These are phyloP conservation scores for Prosapia bicincta DNA, from an alignment of 2,888 invertebrate genomes.

Conservation along the genomic window DNA sequence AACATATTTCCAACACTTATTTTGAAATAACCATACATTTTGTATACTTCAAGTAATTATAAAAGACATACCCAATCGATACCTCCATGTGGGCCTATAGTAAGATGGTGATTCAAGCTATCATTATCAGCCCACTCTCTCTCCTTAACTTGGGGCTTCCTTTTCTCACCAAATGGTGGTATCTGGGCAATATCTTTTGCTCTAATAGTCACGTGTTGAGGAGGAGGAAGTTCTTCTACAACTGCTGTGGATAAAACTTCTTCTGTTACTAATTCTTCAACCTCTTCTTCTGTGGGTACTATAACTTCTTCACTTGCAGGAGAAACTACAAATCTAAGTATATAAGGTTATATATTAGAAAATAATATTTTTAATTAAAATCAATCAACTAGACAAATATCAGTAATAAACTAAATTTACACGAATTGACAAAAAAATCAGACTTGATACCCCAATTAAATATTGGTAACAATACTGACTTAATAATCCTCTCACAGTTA, in stretches of 20 bases:
- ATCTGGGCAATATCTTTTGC: background rate
- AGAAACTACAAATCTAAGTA: slow-evolving; percentile 31
- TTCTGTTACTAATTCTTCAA: slow-evolving; percentile 15
- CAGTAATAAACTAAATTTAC: too few species aligned
- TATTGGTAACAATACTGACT: too few species aligned
- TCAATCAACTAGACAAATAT: too few species aligned
- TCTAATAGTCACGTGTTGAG: background rate
- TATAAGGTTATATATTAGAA: too few species aligned
- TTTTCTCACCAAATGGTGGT: slow-evolving; percentile 10
- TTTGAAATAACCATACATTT: too few species aligned
- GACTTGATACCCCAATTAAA: too few species aligned
- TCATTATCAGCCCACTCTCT: slow-evolving; percentile 37
- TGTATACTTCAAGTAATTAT: too few species aligned
- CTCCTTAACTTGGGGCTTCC: background rate
- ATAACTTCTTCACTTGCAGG: slow-evolving; percentile 26
- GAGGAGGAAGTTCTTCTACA: slow-evolving; percentile 25
- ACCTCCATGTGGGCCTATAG: slow-evolving; percentile 59
- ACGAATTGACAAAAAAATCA: too few species aligned
- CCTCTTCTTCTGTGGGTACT: slow-evolving; percentile 17
- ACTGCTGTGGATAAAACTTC: slow-evolving; percentile 11
- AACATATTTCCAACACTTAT: too few species aligned
- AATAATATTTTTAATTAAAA: too few species aligned
- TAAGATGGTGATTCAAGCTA: slow-evolving; percentile 52
- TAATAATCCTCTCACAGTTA: too few species aligned
- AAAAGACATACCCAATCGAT: slow-evolving; percentile 51